Conservation (phyloP, 2,888 invertebrate genomes). For the Eueremaeus valkanovi region DNA sequence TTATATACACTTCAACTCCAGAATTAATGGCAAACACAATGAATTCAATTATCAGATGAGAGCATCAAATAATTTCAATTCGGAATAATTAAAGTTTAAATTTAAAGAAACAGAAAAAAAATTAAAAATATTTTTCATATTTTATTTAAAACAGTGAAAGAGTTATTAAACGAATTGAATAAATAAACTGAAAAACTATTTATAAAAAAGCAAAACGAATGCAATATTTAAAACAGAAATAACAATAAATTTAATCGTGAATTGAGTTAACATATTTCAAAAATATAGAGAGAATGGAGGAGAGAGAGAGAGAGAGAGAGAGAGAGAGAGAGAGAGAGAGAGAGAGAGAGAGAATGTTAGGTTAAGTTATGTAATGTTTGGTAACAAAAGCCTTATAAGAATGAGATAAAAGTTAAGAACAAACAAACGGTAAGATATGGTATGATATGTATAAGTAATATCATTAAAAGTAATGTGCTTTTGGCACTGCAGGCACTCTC, state of each 20-base stretch:
- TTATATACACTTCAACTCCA: not conserved
- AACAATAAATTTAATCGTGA: slow-evolving; percentile 21
- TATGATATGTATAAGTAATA: slow-evolving; percentile 6
- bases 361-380: not conserved
- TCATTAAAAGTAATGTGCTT: not conserved
- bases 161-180: no score
- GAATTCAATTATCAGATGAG: slow-evolving; percentile 10
- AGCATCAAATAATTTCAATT: not conserved
- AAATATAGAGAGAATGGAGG: no score
- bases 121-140: not conserved
- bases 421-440: slow-evolving; percentile 19
- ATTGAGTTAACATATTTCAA: not conserved
- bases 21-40: slow-evolving; percentile 20
- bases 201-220: not conserved
- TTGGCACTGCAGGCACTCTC: not conserved
- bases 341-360: no score
- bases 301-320: no score
- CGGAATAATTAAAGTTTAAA: not conserved
- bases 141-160: no score
- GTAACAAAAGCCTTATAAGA: not conserved
- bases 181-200: not conserved
- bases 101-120: not conserved
- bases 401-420: slow-evolving; percentile 4
- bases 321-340: no score
- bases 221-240: not conserved